phyloP scores from a whole-genome alignment of 1,140 invertebrate genomes.

The Drosophila erecta region DNA sequence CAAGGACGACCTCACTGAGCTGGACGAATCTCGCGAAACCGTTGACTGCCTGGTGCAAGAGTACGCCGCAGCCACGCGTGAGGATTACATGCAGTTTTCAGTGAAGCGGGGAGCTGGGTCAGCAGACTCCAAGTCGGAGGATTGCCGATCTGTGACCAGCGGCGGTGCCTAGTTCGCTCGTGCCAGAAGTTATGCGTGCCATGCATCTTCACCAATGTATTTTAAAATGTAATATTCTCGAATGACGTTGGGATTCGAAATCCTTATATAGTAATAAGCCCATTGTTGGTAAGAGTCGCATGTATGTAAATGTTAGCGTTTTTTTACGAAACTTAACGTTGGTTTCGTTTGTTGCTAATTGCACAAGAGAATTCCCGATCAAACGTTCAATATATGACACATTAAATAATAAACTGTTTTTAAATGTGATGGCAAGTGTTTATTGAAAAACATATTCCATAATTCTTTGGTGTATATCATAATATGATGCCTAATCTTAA shows the following conservation, averaged over 20 bases:
- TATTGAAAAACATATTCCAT: background rate
- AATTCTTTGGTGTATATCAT: background rate
- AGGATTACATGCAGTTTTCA: conserved; percentile 91
- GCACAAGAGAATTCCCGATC: background rate
- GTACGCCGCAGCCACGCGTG: conserved; percentile 96
- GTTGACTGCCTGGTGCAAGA: conserved; percentile 97
- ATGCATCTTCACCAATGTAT: conserved; percentile 44
- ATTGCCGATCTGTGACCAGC: conserved; percentile 23
- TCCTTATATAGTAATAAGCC: conserved; percentile 46
- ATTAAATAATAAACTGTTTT: too few relatives aligned
- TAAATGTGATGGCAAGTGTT: background rate
- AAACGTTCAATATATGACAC: background rate
- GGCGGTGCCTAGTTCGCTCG: background rate
- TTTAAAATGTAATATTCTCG: background rate
- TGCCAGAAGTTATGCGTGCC: conserved; percentile 30
- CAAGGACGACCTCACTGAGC: conserved; percentile 94
- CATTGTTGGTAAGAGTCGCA: background rate
- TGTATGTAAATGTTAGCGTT: background rate
- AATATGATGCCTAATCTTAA: background rate
- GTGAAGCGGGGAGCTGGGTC: conserved; percentile 32
- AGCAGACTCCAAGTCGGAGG: conserved; percentile 25
- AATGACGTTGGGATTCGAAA: conserved; percentile 53
- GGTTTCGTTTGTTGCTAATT: background rate
- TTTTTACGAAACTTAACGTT: background rate
- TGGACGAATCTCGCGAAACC: conserved; percentile 95